phyloP scores from a whole-genome alignment of 53 echinoderm and acorn worm species.

The Apostichopus leukothele region DNA sequence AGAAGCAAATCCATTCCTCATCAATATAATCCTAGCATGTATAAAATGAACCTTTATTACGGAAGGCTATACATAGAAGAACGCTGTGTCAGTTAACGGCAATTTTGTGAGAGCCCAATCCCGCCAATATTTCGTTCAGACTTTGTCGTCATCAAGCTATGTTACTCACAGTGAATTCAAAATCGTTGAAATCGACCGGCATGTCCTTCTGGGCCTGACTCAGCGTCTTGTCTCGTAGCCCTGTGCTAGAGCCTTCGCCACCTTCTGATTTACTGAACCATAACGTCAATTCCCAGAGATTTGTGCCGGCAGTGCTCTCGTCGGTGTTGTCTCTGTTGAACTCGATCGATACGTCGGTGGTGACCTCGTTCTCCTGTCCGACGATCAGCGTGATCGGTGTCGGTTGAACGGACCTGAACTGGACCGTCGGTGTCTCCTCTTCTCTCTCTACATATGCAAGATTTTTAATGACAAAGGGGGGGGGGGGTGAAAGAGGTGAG shows the following conservation, averaged over 20 bases:
- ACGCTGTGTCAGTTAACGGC: too few relatives aligned
- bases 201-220: conserved; percentile 35
- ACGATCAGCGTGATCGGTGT: conserved; percentile 22
- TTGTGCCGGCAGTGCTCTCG: not conserved
- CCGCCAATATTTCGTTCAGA: too few relatives aligned
- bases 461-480: not conserved
- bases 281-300: conserved; percentile 25
- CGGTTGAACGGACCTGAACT: conserved; percentile 19
- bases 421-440: conserved; percentile 15
- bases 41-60: too few relatives aligned
- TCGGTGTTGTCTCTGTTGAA: conserved; percentile 31
- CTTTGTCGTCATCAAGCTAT: too few relatives aligned
- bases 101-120: too few relatives aligned
- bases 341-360: conserved; percentile 30
- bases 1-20: too few relatives aligned
- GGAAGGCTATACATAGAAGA: too few relatives aligned
- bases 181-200: conserved; percentile 37
- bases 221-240: conserved; percentile 17
- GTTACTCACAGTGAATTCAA: conserved; percentile 42
- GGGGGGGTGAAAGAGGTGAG: too few relatives aligned
- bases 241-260: conserved; percentile 19
- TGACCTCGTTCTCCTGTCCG: conserved; percentile 38
- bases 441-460: not conserved
- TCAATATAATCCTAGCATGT: too few relatives aligned
- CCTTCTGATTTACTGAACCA: conserved; percentile 25